Conservation (phyloP, 23 tunicate genomes). For the Halocynthia roretzi region DNA sequence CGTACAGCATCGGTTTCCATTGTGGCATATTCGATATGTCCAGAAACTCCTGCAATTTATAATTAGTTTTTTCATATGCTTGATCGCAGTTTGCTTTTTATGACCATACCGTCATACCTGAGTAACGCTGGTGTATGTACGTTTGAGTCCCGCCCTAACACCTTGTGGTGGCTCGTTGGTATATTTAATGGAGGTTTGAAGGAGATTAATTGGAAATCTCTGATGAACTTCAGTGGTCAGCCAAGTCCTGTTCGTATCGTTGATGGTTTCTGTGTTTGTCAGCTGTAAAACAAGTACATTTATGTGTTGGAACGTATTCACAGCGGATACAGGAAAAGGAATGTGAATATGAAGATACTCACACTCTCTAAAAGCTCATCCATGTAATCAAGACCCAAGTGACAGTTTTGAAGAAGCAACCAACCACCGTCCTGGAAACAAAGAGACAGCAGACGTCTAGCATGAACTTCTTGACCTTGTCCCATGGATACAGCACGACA, state of each 20-base stretch:
- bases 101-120: slow-evolving; percentile 22
- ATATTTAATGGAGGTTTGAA: slow-evolving; percentile 67
- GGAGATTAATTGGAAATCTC: slow-evolving; percentile 81
- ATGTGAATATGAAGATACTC: neutral
- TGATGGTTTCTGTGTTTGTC: slow-evolving; percentile 54
- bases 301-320: too few species aligned
- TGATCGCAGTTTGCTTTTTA: neutral
- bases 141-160: slow-evolving; percentile 67
- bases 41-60: slow-evolving; percentile 37
- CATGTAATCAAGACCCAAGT: slow-evolving; percentile 80
- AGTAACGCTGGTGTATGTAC: slow-evolving; percentile 64
- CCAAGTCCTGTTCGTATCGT: slow-evolving; percentile 64
- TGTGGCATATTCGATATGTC: slow-evolving; percentile 87
- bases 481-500: slow-evolving; percentile 91
- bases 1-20: slow-evolving; percentile 79
- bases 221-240: slow-evolving; percentile 78
- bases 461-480: slow-evolving; percentile 89
- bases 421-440: slow-evolving; percentile 89
- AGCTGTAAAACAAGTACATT: slow-evolving; percentile 16
- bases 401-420: slow-evolving; percentile 82
- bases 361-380: slow-evolving; percentile 80
- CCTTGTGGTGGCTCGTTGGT: slow-evolving; percentile 92
- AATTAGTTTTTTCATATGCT: neutral
- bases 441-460: slow-evolving; percentile 56
- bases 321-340: too few species aligned